Evolutionary conservation across 2,888 invertebrate genomes (phyloP), one percentile per base, ranked within the genome.

Genomic region (Amblyteles armatorius): DNA sequence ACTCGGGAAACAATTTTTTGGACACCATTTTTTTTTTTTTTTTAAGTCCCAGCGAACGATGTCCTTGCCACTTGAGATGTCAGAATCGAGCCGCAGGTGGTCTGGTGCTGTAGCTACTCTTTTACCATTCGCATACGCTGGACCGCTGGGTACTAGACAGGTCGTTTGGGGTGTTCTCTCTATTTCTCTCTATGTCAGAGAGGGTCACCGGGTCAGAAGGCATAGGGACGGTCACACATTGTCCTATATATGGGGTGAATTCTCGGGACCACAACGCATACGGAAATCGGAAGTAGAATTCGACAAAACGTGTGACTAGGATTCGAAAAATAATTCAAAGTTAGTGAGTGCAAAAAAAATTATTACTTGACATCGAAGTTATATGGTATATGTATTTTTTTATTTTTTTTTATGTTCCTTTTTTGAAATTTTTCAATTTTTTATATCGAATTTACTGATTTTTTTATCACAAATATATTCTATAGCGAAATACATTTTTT

Each of bases 71-170:
- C 88, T 89, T 87, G 89, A 90, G 91, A 89, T 83, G 90, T 90
- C 89, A 88, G 88, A 79, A 22, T 19, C 50, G 13, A 91, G 89
- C 90, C 89, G 90, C 90, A 91, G 91, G 91, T 91, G 90, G 91
- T 88, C 89, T 87, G 87, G 88, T 88, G 87, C 33, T 33, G 88
- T 88, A 88, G 89, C 88, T 89, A 40, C 36, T 40, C 36, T 29
- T 52, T 33, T 86, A 87, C 89, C 84, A 89, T 90, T 88, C 89
- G 60, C 65, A 87, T 88, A 87, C 87, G 77, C 36, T 67, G 52
- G 65, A 36, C 60, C 84, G 85, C 83, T 84, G 85, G 85, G 89
- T 85, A 22, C 22, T 22, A 86, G 90, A 86, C 87, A 87, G 86
- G 86, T 87, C 87, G 87, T 86, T 81, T 88, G 87, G 87, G 40